Evolutionary conservation across 2,888 invertebrate species (phyloP), one percentile per base, ranked within the genome.

Genomic region (Cylindroiulus punctatus): DNA sequence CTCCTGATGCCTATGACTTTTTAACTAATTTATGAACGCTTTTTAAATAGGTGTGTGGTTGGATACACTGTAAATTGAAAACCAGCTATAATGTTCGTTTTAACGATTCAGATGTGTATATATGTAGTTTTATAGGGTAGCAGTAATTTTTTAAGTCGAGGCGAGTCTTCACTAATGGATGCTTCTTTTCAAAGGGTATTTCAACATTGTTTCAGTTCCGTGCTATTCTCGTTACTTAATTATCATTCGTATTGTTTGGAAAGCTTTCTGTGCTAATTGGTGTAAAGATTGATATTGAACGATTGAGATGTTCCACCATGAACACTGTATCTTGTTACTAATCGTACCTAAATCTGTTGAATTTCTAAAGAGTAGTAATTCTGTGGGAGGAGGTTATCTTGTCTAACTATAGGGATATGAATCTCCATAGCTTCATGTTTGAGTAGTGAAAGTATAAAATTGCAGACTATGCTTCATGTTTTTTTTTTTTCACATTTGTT

Each of bases 1-100:
- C 57, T 57, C 57, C 57, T 57, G 57, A 57, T 57, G n/a, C 12
- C 57, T 57, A 22, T 57, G 57, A n/a, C 57, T n/a, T 57, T 57
- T 57, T 57, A 57, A 57, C 57, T 57, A 57, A 57, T 57, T 57
- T 57, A 57, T 57, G 57, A 57, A 57, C 57, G 57, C 57, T 57
- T 57, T 57, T 57, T 57, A 57, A n/a, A 57, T 57, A 57, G 57
- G 57, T n/a, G 22, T 57, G 57, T 57, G 57, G 57, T 7, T 57
- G 57, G 57, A 57, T 57, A 57, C 57, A 57, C 57, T 57, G 57
- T 57, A 57, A 19, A 57, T 57, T n/a, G 57, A 57, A 57, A n/a
- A 57, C 14, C 47, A n/a, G 57, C 57, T 57, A 57, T 57, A 57
- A 57, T n/a, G 57, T 57, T 57, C 57, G n/a, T 57, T 57, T 57